These are phyloP conservation scores for Propithecus perrieri DNA, from an alignment of 2,797 vertebrate species.

Conservation along the genomic window DNA sequence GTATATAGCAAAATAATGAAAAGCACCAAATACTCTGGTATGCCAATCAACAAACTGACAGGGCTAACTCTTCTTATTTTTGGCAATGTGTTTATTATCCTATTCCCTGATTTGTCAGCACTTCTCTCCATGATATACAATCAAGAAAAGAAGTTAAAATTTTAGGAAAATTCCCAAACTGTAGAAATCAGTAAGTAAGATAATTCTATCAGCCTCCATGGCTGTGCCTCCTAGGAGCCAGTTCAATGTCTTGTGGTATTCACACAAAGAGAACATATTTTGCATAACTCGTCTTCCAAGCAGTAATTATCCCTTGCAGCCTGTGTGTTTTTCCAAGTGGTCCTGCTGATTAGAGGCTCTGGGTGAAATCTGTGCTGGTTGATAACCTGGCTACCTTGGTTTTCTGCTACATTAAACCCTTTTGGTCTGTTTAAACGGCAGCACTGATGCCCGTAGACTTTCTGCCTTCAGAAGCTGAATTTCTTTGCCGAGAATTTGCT, in stretches of 20 bases:
- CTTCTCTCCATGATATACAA: slow-evolving; percentile 79
- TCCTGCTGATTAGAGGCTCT: slow-evolving; percentile 81
- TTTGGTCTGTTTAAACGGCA: slow-evolving; percentile 44
- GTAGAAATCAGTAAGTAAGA: slow-evolving; percentile 75
- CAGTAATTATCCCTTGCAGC: slow-evolving; percentile 79
- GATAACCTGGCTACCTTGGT: slow-evolving; percentile 83
- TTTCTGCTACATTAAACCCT: slow-evolving; percentile 69
- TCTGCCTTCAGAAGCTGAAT: not conserved
- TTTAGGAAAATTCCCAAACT: slow-evolving; percentile 76
- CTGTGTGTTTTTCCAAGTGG: slow-evolving; percentile 80
- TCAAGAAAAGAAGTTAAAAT: slow-evolving; percentile 78
- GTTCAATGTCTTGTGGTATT: slow-evolving; percentile 74
- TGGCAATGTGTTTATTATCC: slow-evolving; percentile 65
- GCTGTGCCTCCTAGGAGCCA: slow-evolving; percentile 75
- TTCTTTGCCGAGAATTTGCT: not conserved
- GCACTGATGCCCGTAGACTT: not conserved
- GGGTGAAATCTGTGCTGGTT: slow-evolving; percentile 81
- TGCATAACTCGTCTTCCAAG: slow-evolving; percentile 83
- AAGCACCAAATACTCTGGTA: slow-evolving; percentile 71
- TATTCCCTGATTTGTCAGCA: slow-evolving; percentile 72
- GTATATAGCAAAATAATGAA: slow-evolving; percentile 63
- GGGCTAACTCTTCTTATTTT: slow-evolving; percentile 64
- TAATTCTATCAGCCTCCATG: slow-evolving; percentile 77
- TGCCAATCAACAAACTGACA: slow-evolving; percentile 73
- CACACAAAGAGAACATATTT: slow-evolving; percentile 81